Evolutionary conservation across 1,140 invertebrate species (phyloP).

Genomic region (Eupeodes corollae): DNA sequence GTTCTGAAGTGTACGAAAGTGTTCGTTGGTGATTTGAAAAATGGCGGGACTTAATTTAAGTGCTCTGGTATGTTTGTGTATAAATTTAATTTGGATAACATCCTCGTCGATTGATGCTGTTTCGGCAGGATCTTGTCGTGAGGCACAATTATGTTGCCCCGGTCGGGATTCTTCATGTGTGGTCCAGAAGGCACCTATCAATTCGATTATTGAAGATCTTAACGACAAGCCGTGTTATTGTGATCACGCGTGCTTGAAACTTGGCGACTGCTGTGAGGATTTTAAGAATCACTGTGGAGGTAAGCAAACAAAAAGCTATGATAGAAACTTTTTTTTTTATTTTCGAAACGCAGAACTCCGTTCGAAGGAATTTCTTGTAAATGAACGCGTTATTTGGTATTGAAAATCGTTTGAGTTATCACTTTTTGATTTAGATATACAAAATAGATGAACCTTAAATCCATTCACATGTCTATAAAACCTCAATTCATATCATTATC

Average conservation of each 20-base stretch:
- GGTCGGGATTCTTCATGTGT: slow-evolving; percentile 78
- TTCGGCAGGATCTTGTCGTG: slow-evolving; percentile 53
- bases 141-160: slow-evolving; percentile 64
- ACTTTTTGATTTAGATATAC: too few species aligned
- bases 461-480: too few species aligned
- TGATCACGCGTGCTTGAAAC: slow-evolving; percentile 75
- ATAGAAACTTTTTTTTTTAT: background rate
- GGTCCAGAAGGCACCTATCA: slow-evolving; percentile 69
- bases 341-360: too few species aligned
- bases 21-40: too few species aligned
- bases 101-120: slow-evolving; percentile 1
- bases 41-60: too few species aligned
- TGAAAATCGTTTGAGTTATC: too few species aligned
- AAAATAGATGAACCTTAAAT: too few species aligned
- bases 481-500: too few species aligned
- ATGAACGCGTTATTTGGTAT: too few species aligned
- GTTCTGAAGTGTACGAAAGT: too few species aligned
- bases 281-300: slow-evolving; percentile 77
- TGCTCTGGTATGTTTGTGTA: too few species aligned
- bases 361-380: too few species aligned
- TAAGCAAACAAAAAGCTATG: slow-evolving; percentile 37
- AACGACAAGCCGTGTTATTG: slow-evolving; percentile 79
- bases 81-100: background rate
- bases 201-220: slow-evolving; percentile 68
- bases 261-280: slow-evolving; percentile 75